Evolutionary conservation across 2,888 invertebrate genomes (phyloP), one percentile per base, ranked within the genome.

Genomic region (Diarsia rubi): DNA sequence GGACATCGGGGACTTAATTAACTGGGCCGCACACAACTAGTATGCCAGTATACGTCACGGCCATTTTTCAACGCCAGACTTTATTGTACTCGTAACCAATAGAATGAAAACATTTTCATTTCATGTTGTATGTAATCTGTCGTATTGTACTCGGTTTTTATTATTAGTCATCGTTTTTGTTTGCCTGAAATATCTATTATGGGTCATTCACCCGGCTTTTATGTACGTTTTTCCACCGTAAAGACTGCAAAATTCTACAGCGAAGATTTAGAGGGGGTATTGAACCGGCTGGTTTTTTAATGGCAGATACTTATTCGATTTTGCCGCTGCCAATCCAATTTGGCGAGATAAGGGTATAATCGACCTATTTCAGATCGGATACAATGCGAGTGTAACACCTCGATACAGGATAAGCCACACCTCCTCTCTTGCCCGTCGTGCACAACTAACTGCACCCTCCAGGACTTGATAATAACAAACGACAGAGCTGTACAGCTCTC

Each of bases 1-100:
- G 87, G 83, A 37, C 72, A 64, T 63, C 44, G 60, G 83, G 70
- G 72, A 76, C 74, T 85, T 85, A 85, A 85, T 85, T 85, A 86
- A 82, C 66, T 27, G 42, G 49, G 42, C 16, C 49, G n/a, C 37
- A 37, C 63, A 27, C 68, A 66, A 44, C 64, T 74, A 76, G 74
- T 76, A 78, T 67, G 67, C 70, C 9, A 73, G 70, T 66, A 71
- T 78, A 86, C 63, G 74, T 67, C 45, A 57, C 45, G 45, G 75
- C 64, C 44, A 76, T 85, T 86, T 86, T 85, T 85, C 79, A 79
- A 82, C 45, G 68, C 70, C 75, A 71, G 60, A 60, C 73, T 82
- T 67, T 74, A 78, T 75, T 79, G 72, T 75, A 21, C n/a, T 37
- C 57, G 57, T 78, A 75, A 76, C 71, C 64, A 65, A 76, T 68